Conservation (phyloP, 2,113 vertebrate genomes). For the Pseudorhombus dupliciocellatus region DNA sequence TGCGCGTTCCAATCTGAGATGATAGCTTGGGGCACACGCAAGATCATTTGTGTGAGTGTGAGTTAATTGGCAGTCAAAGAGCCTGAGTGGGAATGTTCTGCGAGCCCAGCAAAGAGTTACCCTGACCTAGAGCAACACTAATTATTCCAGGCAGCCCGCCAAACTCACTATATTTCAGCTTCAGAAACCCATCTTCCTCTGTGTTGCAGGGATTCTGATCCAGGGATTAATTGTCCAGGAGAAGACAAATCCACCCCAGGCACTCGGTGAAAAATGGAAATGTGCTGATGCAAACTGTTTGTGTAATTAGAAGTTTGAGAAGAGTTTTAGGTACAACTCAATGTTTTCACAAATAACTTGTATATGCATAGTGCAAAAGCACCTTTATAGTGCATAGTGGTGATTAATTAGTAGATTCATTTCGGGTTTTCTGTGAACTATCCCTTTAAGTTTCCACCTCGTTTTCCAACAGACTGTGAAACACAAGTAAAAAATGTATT, state of each 20-base stretch:
- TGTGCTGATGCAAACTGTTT: too few relatives aligned
- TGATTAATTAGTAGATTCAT: too few relatives aligned
- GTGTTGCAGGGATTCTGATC: slow-evolving; percentile 27
- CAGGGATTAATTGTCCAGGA: slow-evolving; percentile 10
- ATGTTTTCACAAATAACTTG: too few relatives aligned
- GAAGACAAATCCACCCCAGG: background rate
- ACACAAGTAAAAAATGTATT: too few relatives aligned
- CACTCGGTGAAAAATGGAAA: slow-evolving; percentile 17
- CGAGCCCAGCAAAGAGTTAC: slow-evolving; percentile 68
- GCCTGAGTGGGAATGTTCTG: slow-evolving; percentile 67
- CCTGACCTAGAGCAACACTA: slow-evolving; percentile 73
- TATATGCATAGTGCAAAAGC: too few relatives aligned
- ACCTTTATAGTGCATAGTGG: too few relatives aligned
- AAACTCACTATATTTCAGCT: slow-evolving; percentile 66
- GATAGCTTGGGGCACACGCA: slow-evolving; percentile 55
- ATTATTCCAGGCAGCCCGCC: slow-evolving; percentile 72
- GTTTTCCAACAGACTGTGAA: too few relatives aligned
- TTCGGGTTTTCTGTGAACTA: too few relatives aligned
- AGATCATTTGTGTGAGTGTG: slow-evolving; percentile 62
- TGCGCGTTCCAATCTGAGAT: slow-evolving; percentile 54
- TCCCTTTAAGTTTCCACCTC: too few relatives aligned
- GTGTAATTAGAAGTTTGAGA: background rate
- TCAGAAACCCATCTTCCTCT: slow-evolving; percentile 43
- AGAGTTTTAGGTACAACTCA: background rate
- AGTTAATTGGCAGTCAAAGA: slow-evolving; percentile 76